Evolutionary conservation across 1,140 invertebrate species (phyloP).

Genomic region (Lordiphosa mommai): DNA sequence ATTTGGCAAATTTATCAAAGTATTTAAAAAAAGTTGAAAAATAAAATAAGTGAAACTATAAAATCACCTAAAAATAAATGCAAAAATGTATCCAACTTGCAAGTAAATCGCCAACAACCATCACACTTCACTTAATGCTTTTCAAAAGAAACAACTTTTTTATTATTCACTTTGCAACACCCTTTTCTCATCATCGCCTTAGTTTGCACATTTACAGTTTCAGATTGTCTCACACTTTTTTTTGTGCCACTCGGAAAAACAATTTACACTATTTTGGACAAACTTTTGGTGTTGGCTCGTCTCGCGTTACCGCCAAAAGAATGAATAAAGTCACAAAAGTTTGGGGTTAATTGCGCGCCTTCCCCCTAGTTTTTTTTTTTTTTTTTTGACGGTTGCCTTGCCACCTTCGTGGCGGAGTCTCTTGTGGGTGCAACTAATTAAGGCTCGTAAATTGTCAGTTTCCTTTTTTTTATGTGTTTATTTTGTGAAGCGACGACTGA

Average conservation of each 20-base stretch:
- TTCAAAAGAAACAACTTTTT: not conserved
- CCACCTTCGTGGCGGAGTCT: constrained; percentile 5
- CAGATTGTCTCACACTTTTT: not conserved
- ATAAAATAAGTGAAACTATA: no score
- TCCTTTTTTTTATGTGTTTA: constrained; percentile 38
- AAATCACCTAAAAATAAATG: no score
- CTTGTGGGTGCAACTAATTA: constrained; percentile 55
- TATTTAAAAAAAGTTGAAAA: no score
- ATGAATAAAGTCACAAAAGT: constrained; percentile 14
- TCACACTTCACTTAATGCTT: no score
- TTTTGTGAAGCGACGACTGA: constrained; percentile 23
- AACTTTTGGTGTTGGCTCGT: constrained; percentile 11
- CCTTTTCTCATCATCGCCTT: constrained; percentile 7
- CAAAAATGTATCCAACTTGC: no score
- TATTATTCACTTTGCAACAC: constrained; percentile 18
- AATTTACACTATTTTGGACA: constrained; percentile 47
- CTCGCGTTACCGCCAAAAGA: constrained; percentile 3
- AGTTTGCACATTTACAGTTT: constrained; percentile 50
- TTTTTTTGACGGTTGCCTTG: constrained; percentile 15
- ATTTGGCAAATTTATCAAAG: no score
- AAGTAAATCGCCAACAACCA: no score
- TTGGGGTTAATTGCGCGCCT: constrained; percentile 33
- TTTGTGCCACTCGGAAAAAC: constrained; percentile 41
- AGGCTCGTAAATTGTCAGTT: constrained; percentile 55
- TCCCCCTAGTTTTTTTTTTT: constrained; percentile 3